Conservation (phyloP, 2,888 invertebrate species). For the Ditula angustiorana region DNA sequence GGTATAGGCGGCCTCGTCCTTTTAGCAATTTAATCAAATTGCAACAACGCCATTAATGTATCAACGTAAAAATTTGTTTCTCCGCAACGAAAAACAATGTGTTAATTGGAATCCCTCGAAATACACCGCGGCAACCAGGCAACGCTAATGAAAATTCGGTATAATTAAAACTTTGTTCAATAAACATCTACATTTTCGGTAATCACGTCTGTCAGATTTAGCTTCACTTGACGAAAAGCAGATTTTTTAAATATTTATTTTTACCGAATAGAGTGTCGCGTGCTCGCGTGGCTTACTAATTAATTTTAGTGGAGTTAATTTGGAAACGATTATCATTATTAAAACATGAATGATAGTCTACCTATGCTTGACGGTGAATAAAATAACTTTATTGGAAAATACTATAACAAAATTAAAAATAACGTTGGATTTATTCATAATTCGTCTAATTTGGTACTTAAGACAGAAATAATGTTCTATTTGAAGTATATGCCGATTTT, state of each 20-base stretch:
- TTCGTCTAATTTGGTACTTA: neutral
- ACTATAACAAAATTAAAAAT: neutral
- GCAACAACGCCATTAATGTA: conserved; percentile 14
- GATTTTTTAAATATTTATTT: neutral
- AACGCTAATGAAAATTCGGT: conserved; percentile 32
- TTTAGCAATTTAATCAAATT: conserved; percentile 26
- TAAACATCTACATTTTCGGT: conserved; percentile 35
- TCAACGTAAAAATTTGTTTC: neutral
- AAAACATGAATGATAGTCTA: neutral
- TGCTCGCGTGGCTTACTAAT: neutral
- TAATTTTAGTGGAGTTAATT: neutral
- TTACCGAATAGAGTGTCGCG: too few species aligned
- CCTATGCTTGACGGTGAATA: neutral
- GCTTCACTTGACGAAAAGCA: neutral
- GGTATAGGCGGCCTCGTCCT: neutral
- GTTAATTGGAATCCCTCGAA: conserved; percentile 28
- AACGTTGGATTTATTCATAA: neutral
- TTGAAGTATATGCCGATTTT: neutral
- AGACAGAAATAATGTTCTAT: neutral
- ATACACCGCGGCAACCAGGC: conserved; percentile 13
- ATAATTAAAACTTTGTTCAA: conserved; percentile 37
- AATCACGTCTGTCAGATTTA: conserved; percentile 20
- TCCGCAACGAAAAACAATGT: conserved; percentile 23
- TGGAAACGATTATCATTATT: neutral
- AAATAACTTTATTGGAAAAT: neutral